Conservation (phyloP, 2,888 invertebrate genomes). For the Gerris lacustris region DNA sequence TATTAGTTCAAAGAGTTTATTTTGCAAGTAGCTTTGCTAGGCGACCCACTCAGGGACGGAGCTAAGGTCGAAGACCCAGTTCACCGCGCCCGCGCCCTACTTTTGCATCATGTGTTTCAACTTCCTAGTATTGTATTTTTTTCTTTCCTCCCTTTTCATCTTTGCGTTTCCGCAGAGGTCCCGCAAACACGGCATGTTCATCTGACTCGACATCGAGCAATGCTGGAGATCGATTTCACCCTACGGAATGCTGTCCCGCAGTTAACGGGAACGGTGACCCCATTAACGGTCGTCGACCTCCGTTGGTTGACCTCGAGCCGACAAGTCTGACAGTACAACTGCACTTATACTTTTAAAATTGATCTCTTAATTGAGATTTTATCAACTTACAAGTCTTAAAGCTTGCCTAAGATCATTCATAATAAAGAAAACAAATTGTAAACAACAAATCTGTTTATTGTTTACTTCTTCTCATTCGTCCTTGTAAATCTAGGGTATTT, state of each 20-base stretch:
- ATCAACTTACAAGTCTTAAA: too few relatives aligned
- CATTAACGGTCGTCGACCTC: background rate
- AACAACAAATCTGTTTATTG: too few relatives aligned
- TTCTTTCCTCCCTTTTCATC: background rate
- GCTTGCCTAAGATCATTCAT: too few relatives aligned
- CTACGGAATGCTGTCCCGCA: background rate
- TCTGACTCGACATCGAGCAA: background rate
- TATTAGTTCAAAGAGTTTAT: too few relatives aligned
- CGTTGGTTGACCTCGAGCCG: background rate
- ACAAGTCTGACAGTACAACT: background rate
- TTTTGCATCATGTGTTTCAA: background rate
- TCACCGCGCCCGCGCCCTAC: background rate
- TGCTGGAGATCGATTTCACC: background rate
- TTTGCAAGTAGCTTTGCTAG: too few relatives aligned
- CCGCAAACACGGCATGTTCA: background rate
- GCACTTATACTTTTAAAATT: too few relatives aligned
- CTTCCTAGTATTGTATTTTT: background rate
- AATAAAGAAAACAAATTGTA: too few relatives aligned
- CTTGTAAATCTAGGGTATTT: too few relatives aligned
- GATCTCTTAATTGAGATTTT: too few relatives aligned
- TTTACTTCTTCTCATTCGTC: too few relatives aligned
- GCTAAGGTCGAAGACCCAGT: background rate
- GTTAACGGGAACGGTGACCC: slow-evolving; percentile 3
- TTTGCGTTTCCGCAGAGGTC: background rate
- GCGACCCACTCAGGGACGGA: background rate